Evolutionary conservation across 2,797 vertebrate genomes (phyloP), one percentile per base, ranked within the genome.

Genomic region (Rhinophrynus dorsalis): DNA sequence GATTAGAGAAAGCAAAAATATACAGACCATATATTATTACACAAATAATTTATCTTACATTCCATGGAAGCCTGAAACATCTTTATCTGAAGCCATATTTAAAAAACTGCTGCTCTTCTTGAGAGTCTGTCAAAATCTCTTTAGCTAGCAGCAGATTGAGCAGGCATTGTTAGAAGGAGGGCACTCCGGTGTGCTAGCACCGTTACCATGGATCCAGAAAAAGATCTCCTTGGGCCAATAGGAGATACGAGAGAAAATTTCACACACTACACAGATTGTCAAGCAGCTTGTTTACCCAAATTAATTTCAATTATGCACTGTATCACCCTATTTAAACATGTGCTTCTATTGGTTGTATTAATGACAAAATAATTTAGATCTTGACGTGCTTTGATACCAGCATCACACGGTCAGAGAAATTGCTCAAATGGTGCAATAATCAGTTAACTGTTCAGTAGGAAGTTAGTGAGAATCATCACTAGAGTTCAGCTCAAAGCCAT

Each of bases 161-260:
- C 57, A 81, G 76, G 79, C 79, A 67, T 50, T 72, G 76, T 68
- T 77, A 79, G 69, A 79, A 78, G 77, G 84, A 81, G 52, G 24
- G 78, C 83, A 78, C 75, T 24, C 75, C 64, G 61, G 83, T 67
- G 56, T 71, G 83, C 79, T 80, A 84, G 83, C 77, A 74, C 80
- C 40, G 86, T 90, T 90, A 83, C 89, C 89, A 90, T 89, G 87
- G 87, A 81, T 87, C 82, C 84, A 35, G 77, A 37, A 77, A 30
- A 78, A 79, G 77, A 81, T 77, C 75, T 82, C 81, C 35, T 60
- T 78, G 38, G 51, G 81, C 74, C 75, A 64, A 51, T 30, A 68
- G 54, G 75, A 68, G 65, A 1, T 54, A 78, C 78, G 1, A 77
- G 80, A 77, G 56, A 38, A 45, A 78, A 78, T 79, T 83, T 79